Evolutionary conservation across 2,797 vertebrate species (phyloP), one percentile per base, ranked within the genome.

Genomic region (Chloroceryle amazona): DNA sequence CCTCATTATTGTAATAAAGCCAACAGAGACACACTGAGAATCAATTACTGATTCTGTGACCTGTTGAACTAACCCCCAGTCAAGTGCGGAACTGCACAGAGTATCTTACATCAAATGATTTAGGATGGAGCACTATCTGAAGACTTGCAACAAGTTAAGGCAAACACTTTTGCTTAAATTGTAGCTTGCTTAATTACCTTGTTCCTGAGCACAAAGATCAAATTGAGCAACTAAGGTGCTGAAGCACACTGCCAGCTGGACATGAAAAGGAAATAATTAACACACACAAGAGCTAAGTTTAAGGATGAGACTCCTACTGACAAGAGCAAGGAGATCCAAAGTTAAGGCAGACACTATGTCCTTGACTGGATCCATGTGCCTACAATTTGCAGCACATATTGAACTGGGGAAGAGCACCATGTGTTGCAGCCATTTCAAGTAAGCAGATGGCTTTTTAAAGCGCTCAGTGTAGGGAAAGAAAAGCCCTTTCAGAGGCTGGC

Each of bases 1-100:
- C 97, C 98, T 98, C 98, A 97, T 98, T 98, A 98, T 97, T 97
- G 97, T 97, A 98, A 98, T 98, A 97, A 98, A 98, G 97, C 93
- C 97, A 97, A 97, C 97, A 96, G 97, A 97, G 97, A 96, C 97
- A 95, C 95, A 73, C 97, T 81, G 97, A 97, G 98, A 98, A 98
- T 98, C 98, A 98, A 98, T 98, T 98, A 98, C 98, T 90, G 97
- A 98, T 98, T 95, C 92, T 93, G 96, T 97, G 98, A 98, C 98
- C 98, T 98, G 95, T 97, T 98, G 98, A 98, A 98, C 98, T 96
- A 97, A 93, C 92, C 95, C 97, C 97, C 98, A 91, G 96, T 98
- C 98, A 97, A 97, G 96, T 90, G 76, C 76, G 84, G 86, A 95
- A 65, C 85, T 26, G 89, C 90, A 84, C 94, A 31, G 81, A 96